Evolutionary conservation across 2,888 invertebrate genomes (phyloP), one percentile per base, ranked within the genome.

Genomic region (Globia sparganii): DNA sequence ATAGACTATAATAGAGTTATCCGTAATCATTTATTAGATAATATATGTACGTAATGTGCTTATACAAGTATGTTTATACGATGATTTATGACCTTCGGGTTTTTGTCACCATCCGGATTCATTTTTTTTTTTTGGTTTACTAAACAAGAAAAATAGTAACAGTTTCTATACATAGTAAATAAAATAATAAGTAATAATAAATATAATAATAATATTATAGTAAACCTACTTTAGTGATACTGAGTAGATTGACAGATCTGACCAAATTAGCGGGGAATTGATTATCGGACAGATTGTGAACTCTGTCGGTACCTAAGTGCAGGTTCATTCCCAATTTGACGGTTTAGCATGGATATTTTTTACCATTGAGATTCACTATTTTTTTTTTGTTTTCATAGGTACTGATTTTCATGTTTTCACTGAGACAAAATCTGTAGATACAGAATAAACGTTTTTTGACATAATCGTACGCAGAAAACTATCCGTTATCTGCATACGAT

Each of bases 11-110:
- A n/a, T n/a, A n/a, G n/a, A 59, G 28, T 21, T 82, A 61, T n/a
- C 25, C 49, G 71, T 65, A 75, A 68, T 64, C 40, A 53, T 75
- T 46, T 58, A 64, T 58, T 75, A 61, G 18, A 18, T 70, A 72
- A 56, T 79, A 37, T 53, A 59, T 59, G 21, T 77, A n/a, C 11
- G 2, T 13, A 40, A 37, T 53, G 13, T 28, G 37, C 9, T 18
- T 46, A 56, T n/a, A 56, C n/a, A n/a, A 18, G 18, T 34, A 28
- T 73, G 15, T 49, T n/a, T 82, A 75, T 21, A 72, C 9, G 34
- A 43, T 13, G 43, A 43, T 43, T 43, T 4, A 53, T 59, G 56
- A 37, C 78, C 66, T 83, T 83, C 65, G 71, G 8, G 5, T 43
- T 59, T 53, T 67, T 56, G 67, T 73, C 76, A 31, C 83, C 18